Conservation (phyloP, 1,140 invertebrate genomes). For the Rhizoglyphus robini region DNA sequence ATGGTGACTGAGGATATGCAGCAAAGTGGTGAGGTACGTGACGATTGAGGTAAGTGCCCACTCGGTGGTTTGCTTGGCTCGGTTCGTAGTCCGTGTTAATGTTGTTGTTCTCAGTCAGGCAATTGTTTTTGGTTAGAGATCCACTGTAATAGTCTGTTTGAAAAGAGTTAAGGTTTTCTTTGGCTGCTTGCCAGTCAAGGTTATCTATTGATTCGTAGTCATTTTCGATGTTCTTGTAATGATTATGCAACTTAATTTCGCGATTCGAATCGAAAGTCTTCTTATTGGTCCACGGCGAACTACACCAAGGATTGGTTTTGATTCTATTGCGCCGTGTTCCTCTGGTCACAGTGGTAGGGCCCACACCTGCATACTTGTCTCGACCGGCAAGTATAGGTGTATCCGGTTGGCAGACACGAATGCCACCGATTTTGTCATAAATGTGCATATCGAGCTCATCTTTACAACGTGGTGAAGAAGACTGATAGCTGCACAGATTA, state of each 20-base stretch:
- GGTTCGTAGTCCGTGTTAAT: too few species aligned
- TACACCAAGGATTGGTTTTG: constrained; percentile 3
- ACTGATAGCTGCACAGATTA: background rate
- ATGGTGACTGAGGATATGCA: background rate
- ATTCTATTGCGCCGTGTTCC: background rate
- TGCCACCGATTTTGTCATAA: background rate
- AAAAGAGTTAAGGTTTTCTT: too few species aligned
- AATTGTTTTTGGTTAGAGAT: too few species aligned
- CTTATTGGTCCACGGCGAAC: background rate
- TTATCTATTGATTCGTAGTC: background rate
- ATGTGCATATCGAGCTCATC: background rate
- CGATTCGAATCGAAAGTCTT: background rate
- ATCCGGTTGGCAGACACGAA: too few species aligned
- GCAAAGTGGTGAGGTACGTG: background rate
- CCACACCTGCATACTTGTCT: background rate
- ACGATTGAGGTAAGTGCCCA: too few species aligned
- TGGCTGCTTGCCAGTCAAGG: background rate
- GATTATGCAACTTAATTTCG: too few species aligned
- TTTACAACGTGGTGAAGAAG: background rate
- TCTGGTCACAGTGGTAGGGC: background rate
- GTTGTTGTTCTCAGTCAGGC: too few species aligned
- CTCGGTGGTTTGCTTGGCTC: too few species aligned
- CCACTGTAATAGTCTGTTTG: too few species aligned
- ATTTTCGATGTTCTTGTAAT: background rate
- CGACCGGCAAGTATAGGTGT: too few species aligned